Conservation (phyloP, 1,140 invertebrate genomes). For the Drosophila triauraria region DNA sequence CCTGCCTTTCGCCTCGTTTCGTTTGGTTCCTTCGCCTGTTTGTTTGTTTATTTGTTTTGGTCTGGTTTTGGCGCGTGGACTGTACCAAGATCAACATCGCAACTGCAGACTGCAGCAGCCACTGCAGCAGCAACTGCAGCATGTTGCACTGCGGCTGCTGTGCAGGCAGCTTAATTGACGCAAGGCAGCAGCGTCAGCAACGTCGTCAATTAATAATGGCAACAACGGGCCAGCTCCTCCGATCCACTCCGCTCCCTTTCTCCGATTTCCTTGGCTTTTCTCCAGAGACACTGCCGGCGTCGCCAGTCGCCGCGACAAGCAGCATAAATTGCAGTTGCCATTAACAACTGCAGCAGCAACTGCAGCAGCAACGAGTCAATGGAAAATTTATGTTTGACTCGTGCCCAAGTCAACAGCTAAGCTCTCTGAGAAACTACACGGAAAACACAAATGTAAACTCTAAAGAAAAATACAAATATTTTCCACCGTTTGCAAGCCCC, state of each 20-base stretch:
- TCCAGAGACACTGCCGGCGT: conserved; percentile 18
- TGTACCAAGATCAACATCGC: conserved; percentile 63
- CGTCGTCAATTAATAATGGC: conserved; percentile 48
- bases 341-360: conserved; percentile 43
- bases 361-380: conserved; percentile 40
- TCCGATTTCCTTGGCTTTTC: conserved; percentile 10
- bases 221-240: conserved; percentile 28
- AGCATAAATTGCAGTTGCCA: conserved; percentile 72
- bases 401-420: conserved; percentile 51
- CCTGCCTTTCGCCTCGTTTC: conserved; percentile 23
- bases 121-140: conserved; percentile 8
- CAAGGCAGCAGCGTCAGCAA: conserved; percentile 24
- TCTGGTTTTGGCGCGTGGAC: conserved; percentile 73
- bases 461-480: no score
- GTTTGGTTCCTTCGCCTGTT: conserved; percentile 26
- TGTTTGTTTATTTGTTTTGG: conserved; percentile 59
- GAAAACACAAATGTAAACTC: not conserved
- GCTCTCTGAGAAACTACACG: not conserved
- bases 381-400: conserved; percentile 75
- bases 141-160: conserved; percentile 45
- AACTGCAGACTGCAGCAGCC: conserved; percentile 2
- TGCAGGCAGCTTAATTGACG: conserved; percentile 45
- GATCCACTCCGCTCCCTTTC: conserved; percentile 11
- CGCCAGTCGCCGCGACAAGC: conserved; percentile 34
- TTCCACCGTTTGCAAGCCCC: no score